Evolutionary conservation across 2,797 vertebrate species (phyloP).

Genomic region (Poecilia velifera): DNA sequence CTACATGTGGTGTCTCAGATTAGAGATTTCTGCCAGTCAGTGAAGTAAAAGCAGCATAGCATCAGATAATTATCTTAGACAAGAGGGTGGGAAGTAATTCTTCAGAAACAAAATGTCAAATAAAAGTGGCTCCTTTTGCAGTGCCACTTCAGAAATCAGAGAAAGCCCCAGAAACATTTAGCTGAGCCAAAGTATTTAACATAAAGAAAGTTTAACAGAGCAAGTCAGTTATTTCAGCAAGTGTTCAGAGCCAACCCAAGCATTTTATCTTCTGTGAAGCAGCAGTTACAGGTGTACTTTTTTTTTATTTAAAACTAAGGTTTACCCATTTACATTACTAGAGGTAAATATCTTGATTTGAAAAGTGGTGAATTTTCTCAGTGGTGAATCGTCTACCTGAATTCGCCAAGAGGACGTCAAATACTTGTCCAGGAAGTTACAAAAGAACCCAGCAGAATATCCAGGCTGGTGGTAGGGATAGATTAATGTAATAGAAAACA

Average conservation of each 20-base stretch:
- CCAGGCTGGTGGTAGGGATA: neutral
- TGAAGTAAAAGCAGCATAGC: slow-evolving; percentile 18
- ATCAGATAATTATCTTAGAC: slow-evolving; percentile 7
- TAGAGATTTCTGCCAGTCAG: neutral
- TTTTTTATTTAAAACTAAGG: neutral
- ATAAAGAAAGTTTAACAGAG: neutral
- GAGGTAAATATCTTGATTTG: slow-evolving; percentile 6
- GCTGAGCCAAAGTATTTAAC: neutral
- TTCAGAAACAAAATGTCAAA: slow-evolving; percentile 7
- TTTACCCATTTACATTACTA: neutral
- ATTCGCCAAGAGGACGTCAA: neutral
- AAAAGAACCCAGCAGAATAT: neutral
- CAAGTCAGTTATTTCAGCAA: neutral
- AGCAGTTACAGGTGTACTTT: neutral
- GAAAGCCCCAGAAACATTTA: neutral
- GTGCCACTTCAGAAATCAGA: neutral
- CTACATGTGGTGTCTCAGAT: slow-evolving; percentile 11
- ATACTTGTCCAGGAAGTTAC: neutral
- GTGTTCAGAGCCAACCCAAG: neutral
- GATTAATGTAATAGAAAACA: too few relatives aligned
- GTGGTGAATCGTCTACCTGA: neutral
- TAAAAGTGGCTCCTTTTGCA: slow-evolving; percentile 4
- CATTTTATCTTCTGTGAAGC: neutral
- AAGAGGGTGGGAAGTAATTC: slow-evolving; percentile 15
- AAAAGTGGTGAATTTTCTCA: neutral